phyloP scores from a whole-genome alignment of 2,888 invertebrate genomes.

The Drosophila rellima region DNA sequence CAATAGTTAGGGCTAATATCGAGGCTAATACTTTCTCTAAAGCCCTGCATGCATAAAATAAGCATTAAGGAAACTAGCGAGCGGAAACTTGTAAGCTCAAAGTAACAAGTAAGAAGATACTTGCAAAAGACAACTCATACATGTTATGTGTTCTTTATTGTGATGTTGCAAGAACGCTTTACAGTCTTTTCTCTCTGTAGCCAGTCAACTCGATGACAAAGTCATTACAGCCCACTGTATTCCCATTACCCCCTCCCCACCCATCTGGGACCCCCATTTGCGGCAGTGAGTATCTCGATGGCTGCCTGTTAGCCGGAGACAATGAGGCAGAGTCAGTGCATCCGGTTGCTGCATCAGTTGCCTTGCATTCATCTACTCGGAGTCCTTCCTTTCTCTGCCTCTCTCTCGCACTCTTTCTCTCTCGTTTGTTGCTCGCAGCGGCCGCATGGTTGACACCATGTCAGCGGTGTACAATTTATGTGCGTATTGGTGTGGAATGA shows the following conservation, averaged over 20 bases:
- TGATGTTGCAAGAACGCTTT: slow-evolving; percentile 25
- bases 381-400: neutral
- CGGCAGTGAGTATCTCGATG: slow-evolving; percentile 1
- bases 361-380: slow-evolving; percentile 19
- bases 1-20: no score
- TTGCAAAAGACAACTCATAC: slow-evolving; percentile 5
- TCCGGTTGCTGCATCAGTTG: slow-evolving; percentile 44
- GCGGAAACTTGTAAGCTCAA: neutral
- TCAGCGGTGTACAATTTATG: slow-evolving; percentile 64
- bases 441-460: slow-evolving; percentile 61
- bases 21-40: neutral
- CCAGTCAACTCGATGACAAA: no score
- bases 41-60: neutral
- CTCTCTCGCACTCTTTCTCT: slow-evolving; percentile 9
- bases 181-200: slow-evolving; percentile 12
- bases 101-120: slow-evolving; percentile 1
- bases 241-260: neutral
- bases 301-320: slow-evolving; percentile 23
- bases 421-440: slow-evolving; percentile 18
- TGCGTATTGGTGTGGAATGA: slow-evolving; percentile 38
- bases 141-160: slow-evolving; percentile 8
- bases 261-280: neutral
- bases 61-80: neutral
- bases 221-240: no score
- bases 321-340: slow-evolving; percentile 27